Evolutionary conservation across 2,888 invertebrate genomes (phyloP).

Genomic region (Mesorhabditis belari): DNA sequence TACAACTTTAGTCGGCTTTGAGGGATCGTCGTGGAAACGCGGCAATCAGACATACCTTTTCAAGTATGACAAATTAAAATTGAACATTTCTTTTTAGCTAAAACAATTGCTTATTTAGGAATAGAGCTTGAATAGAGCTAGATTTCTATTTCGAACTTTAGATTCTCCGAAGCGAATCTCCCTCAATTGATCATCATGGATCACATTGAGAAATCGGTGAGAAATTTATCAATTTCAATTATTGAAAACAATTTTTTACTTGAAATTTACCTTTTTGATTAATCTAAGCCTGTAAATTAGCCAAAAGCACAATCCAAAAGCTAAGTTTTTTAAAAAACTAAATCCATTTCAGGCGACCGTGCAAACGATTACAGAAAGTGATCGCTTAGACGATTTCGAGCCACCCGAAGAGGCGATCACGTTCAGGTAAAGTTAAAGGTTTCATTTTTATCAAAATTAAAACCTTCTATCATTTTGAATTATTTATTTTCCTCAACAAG

Average conservation of each 20-base stretch:
- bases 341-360: conserved; percentile 17
- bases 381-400: conserved; percentile 49
- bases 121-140: too few species aligned
- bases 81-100: background rate
- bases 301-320: too few species aligned
- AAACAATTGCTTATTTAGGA: too few species aligned
- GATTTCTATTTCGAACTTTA: too few species aligned
- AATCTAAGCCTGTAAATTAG: too few species aligned
- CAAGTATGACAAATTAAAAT: conserved; percentile 10
- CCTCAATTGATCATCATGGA: conserved; percentile 40
- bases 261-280: too few species aligned
- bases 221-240: conserved; percentile 1
- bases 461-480: too few species aligned
- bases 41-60: conserved; percentile 62
- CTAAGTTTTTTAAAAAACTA: too few species aligned
- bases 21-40: conserved; percentile 81
- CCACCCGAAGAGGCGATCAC: conserved; percentile 72
- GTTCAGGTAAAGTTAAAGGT: conserved; percentile 59
- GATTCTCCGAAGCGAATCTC: conserved; percentile 4
- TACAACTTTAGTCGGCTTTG: conserved; percentile 87
- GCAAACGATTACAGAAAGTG: conserved; percentile 15
- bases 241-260: background rate
- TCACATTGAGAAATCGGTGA: conserved; percentile 28
- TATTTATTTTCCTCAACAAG: too few species aligned
- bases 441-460: too few species aligned